Conservation (phyloP, 2,888 invertebrate genomes). For the Agrotis ipsilon region DNA sequence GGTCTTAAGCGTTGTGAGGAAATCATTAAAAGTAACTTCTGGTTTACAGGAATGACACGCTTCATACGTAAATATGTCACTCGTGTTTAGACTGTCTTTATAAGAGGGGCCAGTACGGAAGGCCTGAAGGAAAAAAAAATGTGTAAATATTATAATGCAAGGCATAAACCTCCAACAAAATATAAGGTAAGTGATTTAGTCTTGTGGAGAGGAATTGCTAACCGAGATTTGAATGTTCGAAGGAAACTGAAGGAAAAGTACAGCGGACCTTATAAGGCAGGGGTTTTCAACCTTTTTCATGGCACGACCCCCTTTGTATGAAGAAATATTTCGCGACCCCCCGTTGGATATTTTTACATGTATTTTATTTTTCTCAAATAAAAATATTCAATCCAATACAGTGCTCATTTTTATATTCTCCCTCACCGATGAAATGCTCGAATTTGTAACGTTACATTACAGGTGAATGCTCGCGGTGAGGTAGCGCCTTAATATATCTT, state of each 20-base stretch:
- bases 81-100: conserved; percentile 3
- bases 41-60: conserved; percentile 8
- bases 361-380: too few relatives aligned
- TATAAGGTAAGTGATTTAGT: conserved; percentile 2
- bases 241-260: conserved; percentile 1
- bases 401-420: too few relatives aligned
- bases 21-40: neutral
- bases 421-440: too few relatives aligned
- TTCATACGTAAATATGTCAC: conserved; percentile 6
- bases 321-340: too few relatives aligned
- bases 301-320: too few relatives aligned
- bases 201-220: neutral
- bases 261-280: neutral
- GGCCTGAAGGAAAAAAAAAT: neutral
- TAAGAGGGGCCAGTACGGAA: neutral
- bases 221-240: neutral
- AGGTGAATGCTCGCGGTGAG: too few relatives aligned
- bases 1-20: neutral
- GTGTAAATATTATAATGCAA: neutral
- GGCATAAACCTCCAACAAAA: neutral
- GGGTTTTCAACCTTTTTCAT: too few relatives aligned
- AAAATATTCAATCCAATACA: too few relatives aligned
- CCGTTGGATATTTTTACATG: too few relatives aligned
- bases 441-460: too few relatives aligned
- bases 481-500: too few relatives aligned